A percentile compares a stretch with the other conserved stretches of the same genome.
phyloP scores from a whole-genome alignment of 2,113 vertebrate species.

The Eulemur macaco region DNA sequence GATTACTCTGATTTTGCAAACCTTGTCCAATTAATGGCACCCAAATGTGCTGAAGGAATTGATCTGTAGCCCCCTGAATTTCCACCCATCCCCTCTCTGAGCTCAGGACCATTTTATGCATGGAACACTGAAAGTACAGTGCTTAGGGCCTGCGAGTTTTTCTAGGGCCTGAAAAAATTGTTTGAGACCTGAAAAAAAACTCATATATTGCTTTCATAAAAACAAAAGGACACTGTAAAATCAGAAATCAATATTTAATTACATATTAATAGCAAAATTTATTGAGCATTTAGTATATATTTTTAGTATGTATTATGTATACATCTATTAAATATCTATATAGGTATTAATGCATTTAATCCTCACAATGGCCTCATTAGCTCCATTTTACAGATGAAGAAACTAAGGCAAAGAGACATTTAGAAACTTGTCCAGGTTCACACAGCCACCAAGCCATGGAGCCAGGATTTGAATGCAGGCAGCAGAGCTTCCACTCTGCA shows the following conservation, averaged over 20 bases:
- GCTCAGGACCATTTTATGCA: neutral
- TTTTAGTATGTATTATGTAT: neutral
- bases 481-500: neutral
- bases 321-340: neutral
- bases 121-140: neutral
- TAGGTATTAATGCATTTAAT: neutral
- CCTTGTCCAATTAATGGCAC: neutral
- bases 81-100: neutral
- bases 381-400: neutral
- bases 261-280: neutral
- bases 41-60: neutral
- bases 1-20: neutral
- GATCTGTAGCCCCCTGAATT: neutral
- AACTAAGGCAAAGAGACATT: neutral
- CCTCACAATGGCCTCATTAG: neutral
- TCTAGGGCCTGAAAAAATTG: neutral
- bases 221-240: neutral
- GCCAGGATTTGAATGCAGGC: neutral
- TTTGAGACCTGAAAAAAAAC: neutral
- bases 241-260: slow-evolving; percentile 3
- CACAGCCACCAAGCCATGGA: neutral
- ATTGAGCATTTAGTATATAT: neutral
- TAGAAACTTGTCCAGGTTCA: neutral
- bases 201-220: neutral
- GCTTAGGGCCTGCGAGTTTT: neutral